Evolutionary conservation across 2,113 vertebrate genomes (phyloP), one percentile per base, ranked within the genome.

Genomic region (Poeciliopsis retropinna): DNA sequence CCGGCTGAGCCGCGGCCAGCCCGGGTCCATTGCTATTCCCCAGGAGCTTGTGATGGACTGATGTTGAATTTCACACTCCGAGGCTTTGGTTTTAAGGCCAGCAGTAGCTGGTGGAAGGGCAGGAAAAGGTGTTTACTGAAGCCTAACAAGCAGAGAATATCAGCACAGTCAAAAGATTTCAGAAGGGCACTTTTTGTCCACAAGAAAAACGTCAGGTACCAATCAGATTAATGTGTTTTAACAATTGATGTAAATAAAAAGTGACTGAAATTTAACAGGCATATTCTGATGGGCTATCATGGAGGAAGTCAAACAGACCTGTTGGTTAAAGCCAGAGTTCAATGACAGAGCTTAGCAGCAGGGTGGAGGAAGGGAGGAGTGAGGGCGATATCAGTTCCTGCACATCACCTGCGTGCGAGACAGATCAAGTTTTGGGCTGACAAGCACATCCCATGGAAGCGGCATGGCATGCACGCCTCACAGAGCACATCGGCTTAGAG

Each of bases 1-100:
- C 67, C 65, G 19, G 41, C 70, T 39, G 34, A 70, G 74, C 70
- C 82, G 73, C 74, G 71, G 82, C 82, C 68, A 22, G 82, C 76
- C 34, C 72, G 17, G 71, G 70, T 22, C 39, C 75, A 60, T 14
- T 2, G 27, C 65, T 79, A 67, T 83, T 80, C 60, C 41, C 61
- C 1, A 66, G 60, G 73, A 32, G 44, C 17, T 6, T 4, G 5
- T 15, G 44, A 47, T 17, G 70, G 54, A 70, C 66, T 60, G 80
- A 80, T 81, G 78, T 85, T 79, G 81, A 87, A 91, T 88, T 89
- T 90, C 89, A 91, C 85, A 85, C 76, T 84, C 79, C 73, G 72
- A 32, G 41, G 87, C 79, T 30, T 71, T 47, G 9, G 89, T 76
- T 87, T 87, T 84, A 87, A 73, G 9, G 57, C 41, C 79, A 67